Evolutionary conservation across 2,888 invertebrate genomes (phyloP).

Genomic region (Drosophila leonis): DNA sequence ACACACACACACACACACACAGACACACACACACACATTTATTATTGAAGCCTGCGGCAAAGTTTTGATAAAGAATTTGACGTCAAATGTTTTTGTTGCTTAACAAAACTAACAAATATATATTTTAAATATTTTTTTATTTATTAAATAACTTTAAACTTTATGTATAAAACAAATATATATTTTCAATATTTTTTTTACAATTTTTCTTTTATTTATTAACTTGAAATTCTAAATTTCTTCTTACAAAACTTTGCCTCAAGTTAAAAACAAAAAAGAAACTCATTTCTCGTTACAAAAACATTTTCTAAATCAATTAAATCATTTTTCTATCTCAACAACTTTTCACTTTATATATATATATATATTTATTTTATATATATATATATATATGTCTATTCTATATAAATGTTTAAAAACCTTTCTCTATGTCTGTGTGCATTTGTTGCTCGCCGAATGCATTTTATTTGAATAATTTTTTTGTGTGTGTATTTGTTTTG

Average conservation of each 20-base stretch:
- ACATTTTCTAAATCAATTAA: slow-evolving; percentile 20
- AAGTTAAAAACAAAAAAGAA: slow-evolving; percentile 1
- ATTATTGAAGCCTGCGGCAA: slow-evolving; percentile 47
- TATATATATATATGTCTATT: slow-evolving; percentile 25
- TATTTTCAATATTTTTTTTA: not conserved
- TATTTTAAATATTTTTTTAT: not conserved
- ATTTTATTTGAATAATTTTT: slow-evolving; percentile 78
- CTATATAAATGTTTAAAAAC: slow-evolving; percentile 16
- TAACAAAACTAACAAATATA: not conserved
- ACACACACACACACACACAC: slow-evolving; percentile 22
- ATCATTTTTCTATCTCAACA: slow-evolving; percentile 57
- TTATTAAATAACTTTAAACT: not conserved
- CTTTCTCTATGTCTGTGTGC: slow-evolving; percentile 61
- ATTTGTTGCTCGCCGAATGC: slow-evolving; percentile 55
- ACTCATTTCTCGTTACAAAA: not conserved
- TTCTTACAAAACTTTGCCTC: slow-evolving; percentile 42
- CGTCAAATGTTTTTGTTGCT: not conserved
- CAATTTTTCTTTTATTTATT: not conserved
- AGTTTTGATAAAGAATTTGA: slow-evolving; percentile 59
- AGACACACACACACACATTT: slow-evolving; percentile 13
- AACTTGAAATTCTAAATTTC: not conserved
- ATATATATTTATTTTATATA: slow-evolving; percentile 34
- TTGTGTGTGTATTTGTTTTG: slow-evolving; percentile 66
- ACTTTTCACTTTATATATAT: slow-evolving; percentile 55
- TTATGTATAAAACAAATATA: too few species aligned